These are phyloP conservation scores for Python bivittatus DNA, from an alignment of 2,113 vertebrate species.

Conservation along the genomic window DNA sequence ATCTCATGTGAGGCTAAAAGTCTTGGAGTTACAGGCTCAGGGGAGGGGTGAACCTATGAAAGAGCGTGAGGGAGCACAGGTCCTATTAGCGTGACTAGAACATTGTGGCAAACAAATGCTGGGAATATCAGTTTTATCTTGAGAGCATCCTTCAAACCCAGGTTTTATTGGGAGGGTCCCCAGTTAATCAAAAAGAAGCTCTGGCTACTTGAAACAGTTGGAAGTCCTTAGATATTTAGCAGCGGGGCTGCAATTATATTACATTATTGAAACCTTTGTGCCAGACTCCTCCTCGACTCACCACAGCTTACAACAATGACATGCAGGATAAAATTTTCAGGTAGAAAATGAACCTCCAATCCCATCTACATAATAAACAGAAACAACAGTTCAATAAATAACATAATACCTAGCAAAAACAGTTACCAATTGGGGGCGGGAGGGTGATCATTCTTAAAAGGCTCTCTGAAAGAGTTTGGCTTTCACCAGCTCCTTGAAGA, in stretches of 20 bases:
- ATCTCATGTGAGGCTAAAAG: background rate
- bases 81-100: background rate
- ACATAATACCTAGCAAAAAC: background rate
- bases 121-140: background rate
- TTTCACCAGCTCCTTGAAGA: background rate
- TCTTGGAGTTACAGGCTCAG: background rate
- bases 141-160: background rate
- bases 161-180: background rate
- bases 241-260: background rate
- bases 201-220: background rate
- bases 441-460: background rate
- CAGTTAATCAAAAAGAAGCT: background rate
- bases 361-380: background rate
- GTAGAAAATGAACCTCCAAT: background rate
- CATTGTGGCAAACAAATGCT: background rate
- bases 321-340: background rate
- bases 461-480: background rate
- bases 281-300: background rate
- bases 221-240: background rate
- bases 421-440: background rate
- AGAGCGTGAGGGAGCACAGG: fast-evolving
- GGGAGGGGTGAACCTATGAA: background rate
- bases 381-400: background rate
- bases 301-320: background rate
- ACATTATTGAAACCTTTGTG: background rate